These are phyloP conservation scores for Melieria omissa DNA, from an alignment of 2,888 invertebrate genomes.

Conservation along the genomic window DNA sequence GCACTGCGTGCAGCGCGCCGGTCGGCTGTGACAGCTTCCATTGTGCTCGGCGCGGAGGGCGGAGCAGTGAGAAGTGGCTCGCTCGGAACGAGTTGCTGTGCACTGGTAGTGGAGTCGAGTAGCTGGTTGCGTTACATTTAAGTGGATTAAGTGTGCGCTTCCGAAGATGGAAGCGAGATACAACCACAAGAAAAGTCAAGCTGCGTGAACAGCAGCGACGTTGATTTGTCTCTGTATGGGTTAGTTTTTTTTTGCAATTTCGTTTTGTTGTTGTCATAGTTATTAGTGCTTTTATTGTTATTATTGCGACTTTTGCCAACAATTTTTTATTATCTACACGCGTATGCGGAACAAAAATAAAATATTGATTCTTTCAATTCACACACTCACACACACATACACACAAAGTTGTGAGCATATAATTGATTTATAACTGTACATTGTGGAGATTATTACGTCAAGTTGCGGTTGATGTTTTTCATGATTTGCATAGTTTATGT, in stretches of 20 bases:
- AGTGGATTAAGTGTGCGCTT: conserved; percentile 41
- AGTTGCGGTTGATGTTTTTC: conserved; percentile 21
- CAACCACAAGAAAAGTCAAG: not conserved
- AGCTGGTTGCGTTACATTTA: conserved; percentile 39
- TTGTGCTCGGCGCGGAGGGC: conserved; percentile 11
- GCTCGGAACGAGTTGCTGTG: not conserved
- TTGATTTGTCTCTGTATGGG: conserved; percentile 27
- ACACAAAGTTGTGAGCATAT: conserved; percentile 5
- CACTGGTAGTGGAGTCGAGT: conserved; percentile 9
- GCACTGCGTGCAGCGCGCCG: no score
- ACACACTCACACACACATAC: not conserved
- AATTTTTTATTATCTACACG: conserved; percentile 26
- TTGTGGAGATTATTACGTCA: conserved; percentile 8
- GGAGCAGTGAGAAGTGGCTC: not conserved
- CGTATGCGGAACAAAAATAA: conserved; percentile 8
- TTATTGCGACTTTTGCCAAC: not conserved
- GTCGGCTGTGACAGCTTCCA: not conserved
- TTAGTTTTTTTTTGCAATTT: conserved; percentile 28
- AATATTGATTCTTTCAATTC: not conserved
- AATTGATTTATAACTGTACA: conserved; percentile 32
- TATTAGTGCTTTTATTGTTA: conserved; percentile 22
- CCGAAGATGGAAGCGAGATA: conserved; percentile 28
- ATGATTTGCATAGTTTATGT: conserved; percentile 42
- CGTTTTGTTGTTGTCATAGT: conserved; percentile 39
- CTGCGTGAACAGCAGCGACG: not conserved